Percentiles rank a stretch among this genome's conserved stretches.
These are phyloP conservation scores for Tetheella fluctuosa DNA, from an alignment of 2,888 invertebrate genomes.

Conservation along the genomic window DNA sequence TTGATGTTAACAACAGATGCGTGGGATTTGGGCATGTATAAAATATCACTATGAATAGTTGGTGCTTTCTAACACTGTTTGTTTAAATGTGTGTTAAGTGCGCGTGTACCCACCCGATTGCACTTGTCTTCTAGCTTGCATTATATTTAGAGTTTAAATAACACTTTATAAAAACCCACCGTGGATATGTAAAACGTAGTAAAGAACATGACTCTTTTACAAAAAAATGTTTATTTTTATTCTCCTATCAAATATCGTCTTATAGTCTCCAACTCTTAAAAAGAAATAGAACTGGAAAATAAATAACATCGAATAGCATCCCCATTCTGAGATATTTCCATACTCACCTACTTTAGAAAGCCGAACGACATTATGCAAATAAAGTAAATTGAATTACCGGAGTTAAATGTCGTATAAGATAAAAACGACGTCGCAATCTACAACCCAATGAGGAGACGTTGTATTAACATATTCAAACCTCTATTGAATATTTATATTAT, in stretches of 20 bases:
- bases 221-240: not conserved
- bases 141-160: no score
- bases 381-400: slow-evolving; percentile 83
- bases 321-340: slow-evolving; percentile 63
- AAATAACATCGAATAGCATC: slow-evolving; percentile 33
- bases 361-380: slow-evolving; percentile 80
- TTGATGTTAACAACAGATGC: slow-evolving; percentile 60
- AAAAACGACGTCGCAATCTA: slow-evolving; percentile 83
- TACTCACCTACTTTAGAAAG: slow-evolving; percentile 80
- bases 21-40: slow-evolving; percentile 55
- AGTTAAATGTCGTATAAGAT: slow-evolving; percentile 85
- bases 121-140: not conserved
- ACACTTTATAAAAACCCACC: no score
- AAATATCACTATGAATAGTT: slow-evolving; percentile 42
- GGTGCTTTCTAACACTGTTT: slow-evolving; percentile 27
- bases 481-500: slow-evolving; percentile 83
- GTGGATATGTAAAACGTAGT: no score
- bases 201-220: not conserved
- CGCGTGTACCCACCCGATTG: slow-evolving; percentile 19
- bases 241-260: not conserved
- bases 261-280: not conserved
- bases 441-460: slow-evolving; percentile 80
- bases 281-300: not conserved
- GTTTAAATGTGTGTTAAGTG: slow-evolving; percentile 23
- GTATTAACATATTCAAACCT: slow-evolving; percentile 82